Evolutionary conservation across 2,888 invertebrate species (phyloP).

Genomic region (Polymixis flavicincta): DNA sequence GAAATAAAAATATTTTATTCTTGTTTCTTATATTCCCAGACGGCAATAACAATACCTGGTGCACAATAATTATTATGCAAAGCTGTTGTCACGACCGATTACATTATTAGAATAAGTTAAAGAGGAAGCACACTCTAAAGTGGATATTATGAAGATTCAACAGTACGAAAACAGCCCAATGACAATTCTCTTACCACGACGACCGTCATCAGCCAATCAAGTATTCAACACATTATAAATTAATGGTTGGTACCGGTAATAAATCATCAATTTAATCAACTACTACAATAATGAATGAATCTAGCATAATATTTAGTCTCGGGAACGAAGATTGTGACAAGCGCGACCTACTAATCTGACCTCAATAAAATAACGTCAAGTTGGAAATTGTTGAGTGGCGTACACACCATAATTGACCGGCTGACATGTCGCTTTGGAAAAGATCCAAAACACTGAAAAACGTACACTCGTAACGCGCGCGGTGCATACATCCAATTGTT

Average conservation of each 20-base stretch:
- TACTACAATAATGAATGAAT: conserved; percentile 4
- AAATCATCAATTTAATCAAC: conserved; percentile 28
- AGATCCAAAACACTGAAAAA: conserved; percentile 74
- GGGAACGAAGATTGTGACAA: conserved; percentile 26
- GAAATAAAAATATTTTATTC: neutral
- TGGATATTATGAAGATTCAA: conserved; percentile 12
- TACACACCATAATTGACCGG: conserved; percentile 59
- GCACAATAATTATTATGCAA: conserved; percentile 9
- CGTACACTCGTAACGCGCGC: conserved; percentile 59
- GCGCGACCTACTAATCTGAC: conserved; percentile 50
- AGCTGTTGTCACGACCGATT: conserved; percentile 26
- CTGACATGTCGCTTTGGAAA: conserved; percentile 66
- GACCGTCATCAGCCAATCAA: neutral
- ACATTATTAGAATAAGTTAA: conserved; percentile 14
- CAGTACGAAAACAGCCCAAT: conserved; percentile 8
- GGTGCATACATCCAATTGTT: conserved; percentile 76
- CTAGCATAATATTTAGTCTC: conserved; percentile 10
- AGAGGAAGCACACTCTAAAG: conserved; percentile 23
- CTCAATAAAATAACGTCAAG: conserved; percentile 53
- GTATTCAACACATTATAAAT: conserved; percentile 7
- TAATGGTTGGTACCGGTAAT: conserved; percentile 1
- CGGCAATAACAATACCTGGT: neutral
- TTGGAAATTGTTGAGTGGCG: conserved; percentile 45
- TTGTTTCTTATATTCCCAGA: neutral
- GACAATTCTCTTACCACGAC: conserved; percentile 19